These are phyloP conservation scores for Tapera naevia DNA, from an alignment of 2,797 vertebrate species.

Conservation along the genomic window DNA sequence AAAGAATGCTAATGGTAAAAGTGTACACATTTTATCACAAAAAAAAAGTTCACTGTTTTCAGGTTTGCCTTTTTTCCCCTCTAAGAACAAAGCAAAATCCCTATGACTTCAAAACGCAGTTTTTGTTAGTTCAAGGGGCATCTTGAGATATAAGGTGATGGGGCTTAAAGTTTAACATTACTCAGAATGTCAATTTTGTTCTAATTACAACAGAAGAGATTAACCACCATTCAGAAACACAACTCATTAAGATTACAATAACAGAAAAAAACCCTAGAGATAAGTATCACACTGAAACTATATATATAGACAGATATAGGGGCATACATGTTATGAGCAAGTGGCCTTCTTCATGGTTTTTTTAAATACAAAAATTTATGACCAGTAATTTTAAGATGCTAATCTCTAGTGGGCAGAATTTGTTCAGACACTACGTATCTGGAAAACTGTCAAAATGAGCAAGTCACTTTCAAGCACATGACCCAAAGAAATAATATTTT, in stretches of 20 bases:
- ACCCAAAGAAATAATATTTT: neutral
- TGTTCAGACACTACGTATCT: neutral
- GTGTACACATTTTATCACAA: neutral
- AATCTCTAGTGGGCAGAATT: neutral
- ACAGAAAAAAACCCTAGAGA: neutral
- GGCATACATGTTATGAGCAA: neutral
- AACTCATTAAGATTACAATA: neutral
- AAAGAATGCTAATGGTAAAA: neutral
- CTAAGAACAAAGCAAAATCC: neutral
- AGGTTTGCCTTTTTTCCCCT: neutral
- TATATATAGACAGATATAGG: neutral
- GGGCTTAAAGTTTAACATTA: neutral
- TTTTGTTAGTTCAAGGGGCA: neutral
- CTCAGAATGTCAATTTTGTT: neutral
- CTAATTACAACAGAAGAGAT: neutral
- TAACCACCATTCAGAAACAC: neutral
- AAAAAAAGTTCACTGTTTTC: neutral
- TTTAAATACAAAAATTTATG: neutral
- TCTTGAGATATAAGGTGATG: neutral
- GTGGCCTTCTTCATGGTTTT: neutral
- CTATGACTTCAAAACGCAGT: neutral
- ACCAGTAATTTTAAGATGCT: neutral
- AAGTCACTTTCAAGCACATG: neutral
- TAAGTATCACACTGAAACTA: neutral
- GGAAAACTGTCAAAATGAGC: neutral